A percentile compares a stretch with the other conserved stretches of the same genome.
Conservation (phyloP, 2,113 vertebrate species). For the Pantherophis guttatus region DNA sequence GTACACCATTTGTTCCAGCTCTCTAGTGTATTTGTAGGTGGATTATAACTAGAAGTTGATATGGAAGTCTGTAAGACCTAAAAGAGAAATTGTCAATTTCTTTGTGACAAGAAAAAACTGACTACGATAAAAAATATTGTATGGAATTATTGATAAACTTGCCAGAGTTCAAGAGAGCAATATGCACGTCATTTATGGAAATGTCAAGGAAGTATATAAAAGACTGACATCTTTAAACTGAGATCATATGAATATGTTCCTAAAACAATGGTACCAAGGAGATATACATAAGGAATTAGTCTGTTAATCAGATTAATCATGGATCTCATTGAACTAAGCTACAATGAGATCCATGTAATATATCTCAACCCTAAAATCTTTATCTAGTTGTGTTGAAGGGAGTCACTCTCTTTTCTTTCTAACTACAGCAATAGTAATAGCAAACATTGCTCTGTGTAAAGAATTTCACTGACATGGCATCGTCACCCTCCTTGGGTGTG, state of each 20-base stretch:
- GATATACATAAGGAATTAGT: neutral
- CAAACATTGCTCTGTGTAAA: neutral
- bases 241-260: neutral
- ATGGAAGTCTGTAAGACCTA: neutral
- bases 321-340: too few relatives aligned
- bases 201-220: neutral
- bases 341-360: neutral
- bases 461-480: neutral
- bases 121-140: neutral
- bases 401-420: neutral
- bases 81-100: neutral
- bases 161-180: neutral
- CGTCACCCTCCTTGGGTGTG: neutral
- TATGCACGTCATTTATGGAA: neutral
- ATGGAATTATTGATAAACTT: neutral
- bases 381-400: neutral
- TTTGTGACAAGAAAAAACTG: neutral
- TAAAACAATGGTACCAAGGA: neutral
- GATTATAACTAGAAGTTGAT: neutral
- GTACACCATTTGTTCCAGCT: neutral
- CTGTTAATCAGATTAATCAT: neutral
- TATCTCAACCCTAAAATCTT: neutral
- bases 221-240: neutral
- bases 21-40: neutral
- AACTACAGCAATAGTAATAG: neutral